phyloP scores from a whole-genome alignment of 2,888 invertebrate species.

The Emmelina monodactyla region DNA sequence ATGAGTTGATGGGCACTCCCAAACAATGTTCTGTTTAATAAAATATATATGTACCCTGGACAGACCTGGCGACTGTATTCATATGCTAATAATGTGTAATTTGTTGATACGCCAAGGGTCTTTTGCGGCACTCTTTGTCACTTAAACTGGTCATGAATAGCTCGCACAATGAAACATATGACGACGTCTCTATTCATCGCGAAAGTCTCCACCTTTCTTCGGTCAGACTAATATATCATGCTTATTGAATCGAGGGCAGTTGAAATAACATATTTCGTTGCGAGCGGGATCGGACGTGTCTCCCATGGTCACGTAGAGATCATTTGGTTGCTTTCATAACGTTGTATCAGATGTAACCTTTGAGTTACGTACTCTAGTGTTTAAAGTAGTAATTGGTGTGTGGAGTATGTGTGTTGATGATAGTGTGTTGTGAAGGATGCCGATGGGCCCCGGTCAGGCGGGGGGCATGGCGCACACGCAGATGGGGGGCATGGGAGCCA shows the following conservation, averaged over 20 bases:
- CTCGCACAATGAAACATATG: conserved; percentile 46
- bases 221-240: conserved; percentile 40
- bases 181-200: conserved; percentile 48
- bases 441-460: conserved; percentile 36
- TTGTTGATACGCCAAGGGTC: conserved; percentile 63
- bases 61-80: conserved; percentile 36
- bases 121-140: conserved; percentile 57
- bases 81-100: conserved; percentile 62
- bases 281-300: conserved; percentile 19
- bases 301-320: conserved; percentile 19
- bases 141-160: conserved; percentile 43
- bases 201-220: conserved; percentile 28
- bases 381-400: not conserved
- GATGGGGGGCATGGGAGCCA: conserved; percentile 28
- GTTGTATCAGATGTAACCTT: conserved; percentile 5
- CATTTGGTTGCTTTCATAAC: conserved; percentile 18
- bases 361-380: conserved; percentile 2
- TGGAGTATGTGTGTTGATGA: conserved; percentile 10
- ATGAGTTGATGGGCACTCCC: conserved; percentile 24
- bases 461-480: conserved; percentile 39
- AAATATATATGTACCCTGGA: conserved; percentile 38
- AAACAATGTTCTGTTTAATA: conserved; percentile 45
- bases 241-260: conserved; percentile 36
- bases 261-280: conserved; percentile 41
- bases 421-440: conserved; percentile 14